A percentile compares a stretch with the other conserved stretches of the same genome.
Conservation (phyloP, 2,113 vertebrate species). For the Gymnogyps californianus region DNA sequence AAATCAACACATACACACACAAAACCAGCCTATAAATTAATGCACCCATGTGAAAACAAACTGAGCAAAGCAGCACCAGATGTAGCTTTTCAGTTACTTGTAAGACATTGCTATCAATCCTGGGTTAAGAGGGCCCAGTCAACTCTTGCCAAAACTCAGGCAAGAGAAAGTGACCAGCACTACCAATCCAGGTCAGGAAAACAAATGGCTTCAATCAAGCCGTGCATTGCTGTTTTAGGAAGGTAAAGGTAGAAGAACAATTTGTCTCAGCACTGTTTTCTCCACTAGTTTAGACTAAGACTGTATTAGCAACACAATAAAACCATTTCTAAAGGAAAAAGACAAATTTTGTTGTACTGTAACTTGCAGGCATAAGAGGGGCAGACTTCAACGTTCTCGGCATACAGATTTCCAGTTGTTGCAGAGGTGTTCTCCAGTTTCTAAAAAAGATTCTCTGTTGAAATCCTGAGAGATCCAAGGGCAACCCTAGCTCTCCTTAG, state of each 20-base stretch:
- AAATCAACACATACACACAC: too few relatives aligned
- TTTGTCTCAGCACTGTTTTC: neutral
- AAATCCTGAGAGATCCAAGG: neutral
- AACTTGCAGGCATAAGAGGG: fast-evolving
- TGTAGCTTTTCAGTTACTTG: neutral
- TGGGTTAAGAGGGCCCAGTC: fast-evolving
- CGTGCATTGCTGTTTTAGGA: fast-evolving
- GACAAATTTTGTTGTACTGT: too few relatives aligned
- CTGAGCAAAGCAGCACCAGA: neutral
- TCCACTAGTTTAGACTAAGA: neutral
- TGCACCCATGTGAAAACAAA: neutral
- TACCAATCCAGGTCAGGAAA: neutral
- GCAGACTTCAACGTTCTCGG: neutral
- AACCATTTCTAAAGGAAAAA: neutral
- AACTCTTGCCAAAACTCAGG: too few relatives aligned
- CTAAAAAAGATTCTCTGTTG: neutral
- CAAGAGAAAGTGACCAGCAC: neutral
- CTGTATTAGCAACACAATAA: neutral
- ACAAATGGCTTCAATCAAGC: neutral
- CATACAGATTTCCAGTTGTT: too few relatives aligned
- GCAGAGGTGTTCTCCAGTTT: neutral
- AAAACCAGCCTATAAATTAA: neutral
- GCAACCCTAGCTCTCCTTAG: neutral
- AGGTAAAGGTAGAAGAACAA: neutral
- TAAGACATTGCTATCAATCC: neutral